Evolutionary conservation across 2,113 vertebrate species (phyloP).

Genomic region (Cnemophilus loriae): DNA sequence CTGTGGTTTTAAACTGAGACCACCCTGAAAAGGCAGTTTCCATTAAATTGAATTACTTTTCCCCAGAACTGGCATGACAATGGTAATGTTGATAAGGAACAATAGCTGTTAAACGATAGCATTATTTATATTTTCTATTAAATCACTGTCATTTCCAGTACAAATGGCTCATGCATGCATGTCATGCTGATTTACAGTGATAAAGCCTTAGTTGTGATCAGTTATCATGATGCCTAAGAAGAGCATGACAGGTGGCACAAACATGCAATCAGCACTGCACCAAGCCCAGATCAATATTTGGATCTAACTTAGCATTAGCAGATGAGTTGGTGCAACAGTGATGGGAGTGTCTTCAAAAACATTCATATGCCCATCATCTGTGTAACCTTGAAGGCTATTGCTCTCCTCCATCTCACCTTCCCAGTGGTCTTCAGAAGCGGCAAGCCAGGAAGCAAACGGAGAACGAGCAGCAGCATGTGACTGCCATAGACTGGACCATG

Average conservation of each 20-base stretch:
- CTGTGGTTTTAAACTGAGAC: background rate
- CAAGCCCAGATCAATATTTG: background rate
- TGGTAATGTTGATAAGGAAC: background rate
- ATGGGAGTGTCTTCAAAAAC: background rate
- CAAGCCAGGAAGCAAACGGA: background rate
- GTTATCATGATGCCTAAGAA: background rate
- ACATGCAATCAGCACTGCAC: background rate
- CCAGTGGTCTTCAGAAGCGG: background rate
- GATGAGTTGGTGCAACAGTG: background rate
- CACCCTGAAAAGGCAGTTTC: constrained; percentile 19
- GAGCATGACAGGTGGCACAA: background rate
- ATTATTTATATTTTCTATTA: constrained; percentile 15
- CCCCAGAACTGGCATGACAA: background rate
- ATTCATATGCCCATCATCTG: rapidly evolving
- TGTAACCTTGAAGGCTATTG: background rate
- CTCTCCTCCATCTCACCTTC: background rate
- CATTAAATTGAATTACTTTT: constrained; percentile 8
- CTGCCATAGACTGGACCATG: background rate
- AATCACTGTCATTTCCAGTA: background rate
- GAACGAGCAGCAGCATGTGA: background rate
- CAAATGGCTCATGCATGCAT: background rate
- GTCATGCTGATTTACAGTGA: background rate
- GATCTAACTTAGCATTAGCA: background rate
- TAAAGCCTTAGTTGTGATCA: background rate
- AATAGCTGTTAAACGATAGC: background rate